Conservation (phyloP, 2,888 invertebrate species). For the Harpalus rubripes region DNA sequence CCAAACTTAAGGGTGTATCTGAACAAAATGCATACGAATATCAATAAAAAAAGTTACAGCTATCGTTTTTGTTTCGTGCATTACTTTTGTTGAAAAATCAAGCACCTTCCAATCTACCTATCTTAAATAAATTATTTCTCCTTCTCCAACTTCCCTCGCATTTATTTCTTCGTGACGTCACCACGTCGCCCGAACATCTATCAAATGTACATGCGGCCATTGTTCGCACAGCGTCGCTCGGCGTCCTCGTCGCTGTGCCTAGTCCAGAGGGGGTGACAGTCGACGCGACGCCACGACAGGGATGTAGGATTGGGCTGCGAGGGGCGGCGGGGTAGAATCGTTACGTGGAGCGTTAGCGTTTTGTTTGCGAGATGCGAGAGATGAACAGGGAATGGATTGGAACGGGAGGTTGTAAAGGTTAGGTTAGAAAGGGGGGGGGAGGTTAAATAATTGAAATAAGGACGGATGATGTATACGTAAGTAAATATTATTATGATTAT, state of each 20-base stretch:
- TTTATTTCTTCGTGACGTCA: neutral
- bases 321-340: constrained; percentile 29
- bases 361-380: constrained; percentile 27
- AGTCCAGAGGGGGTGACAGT: constrained; percentile 7
- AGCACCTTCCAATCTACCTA: too few relatives aligned
- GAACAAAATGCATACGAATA: too few relatives aligned
- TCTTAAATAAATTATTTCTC: too few relatives aligned
- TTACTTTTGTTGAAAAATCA: too few relatives aligned
- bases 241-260: neutral
- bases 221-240: constrained; percentile 32
- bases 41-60: too few relatives aligned
- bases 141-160: too few relatives aligned
- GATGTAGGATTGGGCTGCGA: neutral
- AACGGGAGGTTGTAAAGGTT: neutral
- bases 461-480: too few relatives aligned
- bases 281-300: neutral
- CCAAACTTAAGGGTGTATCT: too few relatives aligned
- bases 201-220: constrained; percentile 63
- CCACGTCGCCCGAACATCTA: constrained; percentile 50
- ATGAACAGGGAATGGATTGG: constrained; percentile 2
- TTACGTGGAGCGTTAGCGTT: constrained; percentile 43
- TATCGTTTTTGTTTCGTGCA: too few relatives aligned
- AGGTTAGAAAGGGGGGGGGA: neutral
- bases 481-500: too few relatives aligned
- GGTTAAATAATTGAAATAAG: neutral